Evolutionary conservation across 2,888 invertebrate species (phyloP).

Genomic region (Dendrolimus houi): DNA sequence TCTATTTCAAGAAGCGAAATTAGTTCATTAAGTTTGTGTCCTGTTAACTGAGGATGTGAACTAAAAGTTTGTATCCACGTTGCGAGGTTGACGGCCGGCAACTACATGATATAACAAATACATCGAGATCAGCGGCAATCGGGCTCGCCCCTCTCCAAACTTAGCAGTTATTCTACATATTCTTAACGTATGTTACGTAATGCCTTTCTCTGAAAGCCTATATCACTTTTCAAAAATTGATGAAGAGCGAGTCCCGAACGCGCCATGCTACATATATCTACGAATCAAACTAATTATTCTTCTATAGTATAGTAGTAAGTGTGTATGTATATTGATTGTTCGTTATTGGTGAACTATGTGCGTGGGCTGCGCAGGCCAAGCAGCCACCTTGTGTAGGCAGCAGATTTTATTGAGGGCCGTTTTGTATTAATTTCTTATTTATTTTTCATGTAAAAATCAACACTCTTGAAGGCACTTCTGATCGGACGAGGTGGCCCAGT

Average conservation of each 20-base stretch:
- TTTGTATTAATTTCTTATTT: slow-evolving; percentile 83
- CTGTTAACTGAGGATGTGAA: slow-evolving; percentile 68
- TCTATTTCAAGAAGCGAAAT: slow-evolving; percentile 61
- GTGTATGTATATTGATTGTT: slow-evolving; percentile 64
- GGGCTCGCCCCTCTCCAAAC: slow-evolving; percentile 25
- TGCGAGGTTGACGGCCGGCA: slow-evolving; percentile 55
- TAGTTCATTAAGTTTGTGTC: slow-evolving; percentile 30
- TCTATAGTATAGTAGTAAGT: slow-evolving; percentile 74
- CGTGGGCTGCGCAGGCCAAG: slow-evolving; percentile 52
- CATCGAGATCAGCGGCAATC: slow-evolving; percentile 54
- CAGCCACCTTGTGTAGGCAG: slow-evolving; percentile 80
- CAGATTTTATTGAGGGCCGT: slow-evolving; percentile 93
- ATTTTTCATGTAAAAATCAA: slow-evolving; percentile 87
- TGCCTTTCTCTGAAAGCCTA: background rate
- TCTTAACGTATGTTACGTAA: no score
- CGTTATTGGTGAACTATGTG: slow-evolving; percentile 48
- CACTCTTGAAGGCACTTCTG: slow-evolving; percentile 94
- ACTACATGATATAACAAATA: slow-evolving; percentile 74
- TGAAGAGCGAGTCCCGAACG: slow-evolving; percentile 29
- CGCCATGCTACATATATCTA: slow-evolving; percentile 68
- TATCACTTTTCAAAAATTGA: slow-evolving; percentile 5
- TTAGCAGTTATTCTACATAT: background rate
- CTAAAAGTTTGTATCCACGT: slow-evolving; percentile 47
- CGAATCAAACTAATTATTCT: slow-evolving; percentile 75
- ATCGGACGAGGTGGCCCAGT: slow-evolving; percentile 96